Evolutionary conservation across 2,888 invertebrate species (phyloP).

Genomic region (Lucinisca nassula): DNA sequence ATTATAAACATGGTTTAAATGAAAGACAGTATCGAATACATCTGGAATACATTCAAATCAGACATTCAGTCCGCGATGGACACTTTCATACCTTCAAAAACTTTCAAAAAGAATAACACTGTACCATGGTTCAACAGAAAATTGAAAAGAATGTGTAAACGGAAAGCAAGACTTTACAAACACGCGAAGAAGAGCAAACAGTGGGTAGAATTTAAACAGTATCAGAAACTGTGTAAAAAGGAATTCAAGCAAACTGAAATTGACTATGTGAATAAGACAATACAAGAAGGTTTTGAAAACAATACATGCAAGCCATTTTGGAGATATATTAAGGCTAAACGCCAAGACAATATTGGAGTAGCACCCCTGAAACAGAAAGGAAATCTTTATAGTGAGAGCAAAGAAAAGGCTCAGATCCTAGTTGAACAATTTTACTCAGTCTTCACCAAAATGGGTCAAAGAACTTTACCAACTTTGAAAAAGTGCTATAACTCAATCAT

Average conservation of each 20-base stretch:
- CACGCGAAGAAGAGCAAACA: neutral
- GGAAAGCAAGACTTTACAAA: neutral
- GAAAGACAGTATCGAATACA: no score
- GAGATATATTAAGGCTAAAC: neutral
- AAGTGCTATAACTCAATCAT: no score
- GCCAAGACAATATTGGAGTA: neutral
- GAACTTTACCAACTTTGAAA: no score
- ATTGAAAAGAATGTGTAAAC: neutral
- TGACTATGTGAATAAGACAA: neutral
- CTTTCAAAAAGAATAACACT: no score
- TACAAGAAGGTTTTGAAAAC: neutral
- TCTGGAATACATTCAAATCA: no score
- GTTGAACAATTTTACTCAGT: no score
- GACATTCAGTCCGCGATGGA: no score
- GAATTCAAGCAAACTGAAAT: neutral
- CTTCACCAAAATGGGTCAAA: no score
- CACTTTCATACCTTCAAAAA: no score
- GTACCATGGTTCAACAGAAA: neutral
- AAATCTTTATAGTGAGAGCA: neutral
- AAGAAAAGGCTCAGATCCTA: neutral
- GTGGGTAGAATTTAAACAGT: neutral
- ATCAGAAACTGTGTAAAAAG: neutral
- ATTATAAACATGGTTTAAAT: no score
- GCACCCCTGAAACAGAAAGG: conserved; percentile 1
- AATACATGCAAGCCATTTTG: neutral